Conservation (phyloP, 2,797 vertebrate species). For the Rhyacichthys aspro region DNA sequence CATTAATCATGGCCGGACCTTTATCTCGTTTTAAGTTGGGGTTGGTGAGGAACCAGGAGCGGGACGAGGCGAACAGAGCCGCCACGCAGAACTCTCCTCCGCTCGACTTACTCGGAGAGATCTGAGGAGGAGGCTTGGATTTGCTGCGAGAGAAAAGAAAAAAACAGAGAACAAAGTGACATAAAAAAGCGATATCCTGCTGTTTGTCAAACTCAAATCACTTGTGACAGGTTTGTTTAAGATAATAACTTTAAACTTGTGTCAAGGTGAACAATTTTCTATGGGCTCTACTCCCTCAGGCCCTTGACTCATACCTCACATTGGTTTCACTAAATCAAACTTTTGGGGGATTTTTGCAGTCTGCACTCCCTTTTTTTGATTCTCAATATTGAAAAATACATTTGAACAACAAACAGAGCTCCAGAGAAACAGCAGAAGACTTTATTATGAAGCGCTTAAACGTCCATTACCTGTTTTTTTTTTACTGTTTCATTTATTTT, state of each 20-base stretch:
- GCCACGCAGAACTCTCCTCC: conserved; percentile 97
- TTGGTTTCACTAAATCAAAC: too few relatives aligned
- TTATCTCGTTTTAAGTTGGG: conserved; percentile 95
- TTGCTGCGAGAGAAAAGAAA: conserved; percentile 81
- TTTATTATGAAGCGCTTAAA: too few relatives aligned
- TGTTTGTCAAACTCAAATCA: not conserved
- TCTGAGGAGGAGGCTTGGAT: conserved; percentile 93
- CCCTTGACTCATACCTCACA: not conserved
- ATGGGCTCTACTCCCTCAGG: not conserved
- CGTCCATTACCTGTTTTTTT: too few relatives aligned
- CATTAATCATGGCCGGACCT: conserved; percentile 78
- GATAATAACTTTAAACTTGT: not conserved
- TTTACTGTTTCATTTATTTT: too few relatives aligned
- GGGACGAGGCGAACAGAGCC: conserved; percentile 89
- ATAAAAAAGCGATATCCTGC: not conserved
- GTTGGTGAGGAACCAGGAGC: conserved; percentile 96
- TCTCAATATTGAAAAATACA: too few relatives aligned
- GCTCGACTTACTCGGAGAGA: conserved; percentile 95
- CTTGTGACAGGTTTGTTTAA: not conserved
- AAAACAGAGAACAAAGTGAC: not conserved
- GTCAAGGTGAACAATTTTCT: not conserved
- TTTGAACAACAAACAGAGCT: too few relatives aligned
- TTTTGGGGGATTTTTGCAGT: not conserved
- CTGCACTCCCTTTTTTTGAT: not conserved
- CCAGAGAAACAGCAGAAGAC: too few relatives aligned